Evolutionary conservation across 2,113 vertebrate species (phyloP).

Genomic region (Aldabrachelys gigantea): DNA sequence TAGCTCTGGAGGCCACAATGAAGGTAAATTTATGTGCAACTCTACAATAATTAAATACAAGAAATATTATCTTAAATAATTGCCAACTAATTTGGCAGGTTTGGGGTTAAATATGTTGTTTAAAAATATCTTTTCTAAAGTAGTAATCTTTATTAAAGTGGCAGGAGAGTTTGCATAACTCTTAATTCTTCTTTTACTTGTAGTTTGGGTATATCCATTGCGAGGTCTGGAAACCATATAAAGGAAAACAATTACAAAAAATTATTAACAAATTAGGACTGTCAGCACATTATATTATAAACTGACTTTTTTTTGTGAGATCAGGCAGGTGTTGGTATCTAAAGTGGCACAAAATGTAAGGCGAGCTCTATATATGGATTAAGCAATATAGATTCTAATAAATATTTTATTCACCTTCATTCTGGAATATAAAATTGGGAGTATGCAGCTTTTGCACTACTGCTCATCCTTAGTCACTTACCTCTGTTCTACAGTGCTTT

Average conservation of each 20-base stretch:
- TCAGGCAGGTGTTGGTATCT: neutral
- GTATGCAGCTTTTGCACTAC: neutral
- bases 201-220: neutral
- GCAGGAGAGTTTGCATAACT: neutral
- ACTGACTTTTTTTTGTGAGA: neutral
- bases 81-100: neutral
- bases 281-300: neutral
- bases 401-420: neutral
- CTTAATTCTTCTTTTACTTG: neutral
- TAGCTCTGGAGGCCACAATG: slow-evolving; percentile 88
- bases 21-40: slow-evolving; percentile 78
- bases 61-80: neutral
- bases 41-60: fast-evolving
- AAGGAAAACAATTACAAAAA: neutral
- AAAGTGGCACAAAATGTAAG: neutral
- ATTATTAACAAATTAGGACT: neutral
- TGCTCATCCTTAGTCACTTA: neutral
- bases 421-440: neutral
- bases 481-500: neutral
- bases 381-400: neutral
- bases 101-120: neutral
- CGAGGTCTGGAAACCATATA: neutral
- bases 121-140: neutral
- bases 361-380: neutral
- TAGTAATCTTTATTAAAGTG: neutral